These are phyloP conservation scores for Miltochrista miniata DNA, from an alignment of 2,888 invertebrate genomes.

Conservation along the genomic window DNA sequence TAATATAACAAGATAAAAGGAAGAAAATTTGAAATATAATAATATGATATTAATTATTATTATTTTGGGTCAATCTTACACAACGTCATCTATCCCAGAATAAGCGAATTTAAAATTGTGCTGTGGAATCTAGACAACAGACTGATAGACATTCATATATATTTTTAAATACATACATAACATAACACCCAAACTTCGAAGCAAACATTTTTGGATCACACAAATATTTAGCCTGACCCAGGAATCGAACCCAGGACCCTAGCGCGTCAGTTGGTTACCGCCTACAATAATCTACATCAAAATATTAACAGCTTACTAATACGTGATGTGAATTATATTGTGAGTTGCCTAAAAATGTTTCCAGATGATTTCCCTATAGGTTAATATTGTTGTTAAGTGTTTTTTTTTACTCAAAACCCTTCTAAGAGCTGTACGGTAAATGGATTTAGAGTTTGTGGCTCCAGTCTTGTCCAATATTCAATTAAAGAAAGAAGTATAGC, in stretches of 20 bases:
- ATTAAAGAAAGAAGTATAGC: constrained; percentile 14
- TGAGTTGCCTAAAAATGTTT: background rate
- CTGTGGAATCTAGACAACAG: no score
- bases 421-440: background rate
- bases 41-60: no score
- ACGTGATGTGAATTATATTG: background rate
- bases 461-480: constrained; percentile 10
- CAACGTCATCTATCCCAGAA: no score
- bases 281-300: background rate
- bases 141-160: no score
- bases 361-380: background rate
- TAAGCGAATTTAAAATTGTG: no score
- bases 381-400: background rate
- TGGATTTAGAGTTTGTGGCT: background rate
- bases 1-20: background rate
- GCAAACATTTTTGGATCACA: no score
- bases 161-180: no score
- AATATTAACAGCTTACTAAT: background rate
- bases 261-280: no score
- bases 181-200: no score
- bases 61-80: no score
- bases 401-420: background rate
- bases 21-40: background rate
- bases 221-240: no score
- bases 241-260: no score